A percentile compares a stretch with the other conserved stretches of the same genome.
phyloP scores from a whole-genome alignment of 1,140 invertebrate genomes.

The Drosophila burlai region DNA sequence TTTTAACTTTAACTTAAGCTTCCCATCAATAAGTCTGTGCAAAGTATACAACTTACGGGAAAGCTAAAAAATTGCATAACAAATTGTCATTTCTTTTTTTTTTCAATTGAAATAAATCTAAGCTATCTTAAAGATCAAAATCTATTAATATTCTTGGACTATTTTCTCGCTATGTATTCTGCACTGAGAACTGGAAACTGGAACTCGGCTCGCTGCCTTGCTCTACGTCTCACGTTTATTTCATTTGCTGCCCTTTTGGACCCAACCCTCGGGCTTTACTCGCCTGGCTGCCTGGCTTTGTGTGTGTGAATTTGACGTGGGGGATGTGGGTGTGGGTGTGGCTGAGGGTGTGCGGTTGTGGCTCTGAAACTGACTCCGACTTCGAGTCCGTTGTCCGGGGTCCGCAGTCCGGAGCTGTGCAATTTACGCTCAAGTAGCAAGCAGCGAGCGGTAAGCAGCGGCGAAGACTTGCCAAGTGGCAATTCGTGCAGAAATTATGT shows the following conservation, averaged over 20 bases:
- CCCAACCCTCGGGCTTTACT: conserved; percentile 47
- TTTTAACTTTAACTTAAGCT: not conserved
- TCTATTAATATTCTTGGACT: not conserved
- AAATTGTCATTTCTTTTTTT: too few species aligned
- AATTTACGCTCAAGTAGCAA: conserved; percentile 78
- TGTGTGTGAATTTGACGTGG: conserved; percentile 43
- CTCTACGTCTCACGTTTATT: conserved; percentile 67
- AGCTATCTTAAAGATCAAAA: too few species aligned
- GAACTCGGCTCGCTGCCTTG: conserved; percentile 42
- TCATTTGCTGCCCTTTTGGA: conserved; percentile 52
- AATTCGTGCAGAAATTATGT: conserved; percentile 81
- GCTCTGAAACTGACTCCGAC: conserved; percentile 60
- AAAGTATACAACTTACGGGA: too few species aligned
- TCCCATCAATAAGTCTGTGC: too few species aligned
- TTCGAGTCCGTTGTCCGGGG: conserved; percentile 23
- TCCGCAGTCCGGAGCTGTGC: conserved; percentile 50
- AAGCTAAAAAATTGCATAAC: too few species aligned
- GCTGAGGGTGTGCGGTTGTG: conserved; percentile 20
- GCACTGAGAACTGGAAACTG: conserved; percentile 47
- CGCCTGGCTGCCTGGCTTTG: conserved; percentile 68
- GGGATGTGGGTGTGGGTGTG: conserved; percentile 20
- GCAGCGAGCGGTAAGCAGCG: conserved; percentile 41
- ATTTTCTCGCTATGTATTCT: not conserved
- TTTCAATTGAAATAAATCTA: too few species aligned
- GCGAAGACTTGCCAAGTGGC: conserved; percentile 67